These are phyloP conservation scores for Venusia cambrica DNA, from an alignment of 2,888 invertebrate species.

Conservation along the genomic window DNA sequence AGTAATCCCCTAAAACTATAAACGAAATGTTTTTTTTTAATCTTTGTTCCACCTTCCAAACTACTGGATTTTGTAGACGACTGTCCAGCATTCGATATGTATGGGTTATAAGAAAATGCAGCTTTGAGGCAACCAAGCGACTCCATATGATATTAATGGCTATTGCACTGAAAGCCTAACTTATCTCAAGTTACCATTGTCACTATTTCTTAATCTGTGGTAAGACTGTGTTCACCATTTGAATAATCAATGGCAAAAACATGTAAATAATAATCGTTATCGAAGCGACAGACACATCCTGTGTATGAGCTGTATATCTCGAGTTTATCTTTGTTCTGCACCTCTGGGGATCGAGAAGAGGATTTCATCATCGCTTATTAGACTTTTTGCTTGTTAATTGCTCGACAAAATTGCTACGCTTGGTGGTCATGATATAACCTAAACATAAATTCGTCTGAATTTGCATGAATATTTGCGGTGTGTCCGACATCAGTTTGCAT, in stretches of 20 bases:
- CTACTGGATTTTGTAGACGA: too few species aligned
- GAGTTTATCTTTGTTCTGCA: slow-evolving; percentile 26
- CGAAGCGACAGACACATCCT: slow-evolving; percentile 42
- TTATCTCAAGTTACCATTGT: slow-evolving; percentile 17
- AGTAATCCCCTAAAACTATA: too few species aligned
- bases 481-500: too few species aligned
- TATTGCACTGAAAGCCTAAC: slow-evolving; percentile 14
- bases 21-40: too few species aligned
- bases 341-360: slow-evolving; percentile 10
- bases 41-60: too few species aligned
- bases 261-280: slow-evolving; percentile 47
- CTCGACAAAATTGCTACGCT: too few species aligned
- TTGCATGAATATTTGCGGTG: too few species aligned
- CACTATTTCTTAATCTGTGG: slow-evolving; percentile 24
- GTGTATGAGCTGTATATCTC: slow-evolving; percentile 36
- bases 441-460: too few species aligned
- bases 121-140: slow-evolving; percentile 5
- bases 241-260: slow-evolving; percentile 47
- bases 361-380: slow-evolving; percentile 5
- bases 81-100: too few species aligned
- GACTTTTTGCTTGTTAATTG: slow-evolving; percentile 5
- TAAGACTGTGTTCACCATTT: slow-evolving; percentile 26
- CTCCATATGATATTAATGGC: slow-evolving; percentile 5
- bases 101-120: slow-evolving; percentile 9
- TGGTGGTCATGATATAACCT: too few species aligned